These are phyloP conservation scores for fruit fly (Drosophila melanogaster) DNA, from an alignment of 1,140 invertebrate species.

Conservation along the genomic window DNA sequence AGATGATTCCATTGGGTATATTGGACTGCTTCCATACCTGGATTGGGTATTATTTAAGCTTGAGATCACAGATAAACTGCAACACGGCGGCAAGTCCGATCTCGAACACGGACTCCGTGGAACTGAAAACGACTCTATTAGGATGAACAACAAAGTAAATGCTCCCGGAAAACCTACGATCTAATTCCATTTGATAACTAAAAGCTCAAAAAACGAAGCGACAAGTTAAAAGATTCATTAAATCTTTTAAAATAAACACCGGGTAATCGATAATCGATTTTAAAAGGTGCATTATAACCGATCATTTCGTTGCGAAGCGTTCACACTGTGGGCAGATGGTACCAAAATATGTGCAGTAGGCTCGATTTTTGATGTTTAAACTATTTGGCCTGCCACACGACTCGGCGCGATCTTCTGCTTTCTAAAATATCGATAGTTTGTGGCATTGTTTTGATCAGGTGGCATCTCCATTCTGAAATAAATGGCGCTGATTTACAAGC, in stretches of 20 bases:
- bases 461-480: conserved; percentile 15
- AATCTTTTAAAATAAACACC: neutral
- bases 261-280: neutral
- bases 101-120: neutral
- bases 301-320: neutral
- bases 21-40: neutral
- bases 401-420: no score
- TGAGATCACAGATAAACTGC: conserved; percentile 2
- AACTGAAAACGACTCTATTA: neutral
- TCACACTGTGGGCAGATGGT: neutral
- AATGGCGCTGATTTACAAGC: conserved; percentile 38
- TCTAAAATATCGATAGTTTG: conserved; percentile 9
- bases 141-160: neutral
- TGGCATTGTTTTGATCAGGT: neutral
- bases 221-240: neutral
- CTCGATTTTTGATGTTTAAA: no score
- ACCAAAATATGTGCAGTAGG: no score
- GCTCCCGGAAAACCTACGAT: neutral
- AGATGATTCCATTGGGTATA: neutral
- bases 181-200: neutral
- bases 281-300: neutral
- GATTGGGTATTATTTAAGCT: no score
- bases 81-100: conserved; percentile 18
- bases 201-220: neutral
- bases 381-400: no score